A percentile compares a stretch with the other conserved stretches of the same genome.
phyloP scores from a whole-genome alignment of 1,140 invertebrate species.

The Acyrthosiphon pisum region DNA sequence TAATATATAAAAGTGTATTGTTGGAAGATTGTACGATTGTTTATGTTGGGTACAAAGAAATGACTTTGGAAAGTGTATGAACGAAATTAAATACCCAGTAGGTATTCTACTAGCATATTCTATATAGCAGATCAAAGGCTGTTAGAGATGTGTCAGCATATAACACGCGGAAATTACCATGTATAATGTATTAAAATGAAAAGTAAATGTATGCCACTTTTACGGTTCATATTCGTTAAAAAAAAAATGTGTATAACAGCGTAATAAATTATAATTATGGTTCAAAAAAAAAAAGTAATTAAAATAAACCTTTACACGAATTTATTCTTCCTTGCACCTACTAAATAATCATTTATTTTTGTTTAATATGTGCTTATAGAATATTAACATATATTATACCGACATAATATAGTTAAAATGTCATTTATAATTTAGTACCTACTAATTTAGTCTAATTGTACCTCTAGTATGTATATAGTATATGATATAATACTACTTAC shows the following conservation, averaged over 20 bases:
- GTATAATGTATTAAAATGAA: neutral
- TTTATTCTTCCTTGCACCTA: neutral
- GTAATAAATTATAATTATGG: constrained; percentile 1
- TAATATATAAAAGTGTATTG: neutral
- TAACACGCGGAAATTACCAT: neutral
- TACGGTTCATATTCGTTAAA: neutral
- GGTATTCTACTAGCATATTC: neutral
- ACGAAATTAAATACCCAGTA: neutral
- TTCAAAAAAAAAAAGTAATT: constrained; percentile 1
- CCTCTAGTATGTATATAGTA: too few relatives aligned
- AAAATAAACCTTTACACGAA: neutral
- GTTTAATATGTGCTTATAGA: neutral
- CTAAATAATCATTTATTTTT: neutral
- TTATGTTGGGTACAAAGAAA: neutral
- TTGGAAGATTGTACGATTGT: neutral
- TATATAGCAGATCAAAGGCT: neutral
- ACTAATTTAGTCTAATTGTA: too few relatives aligned
- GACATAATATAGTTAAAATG: neutral
- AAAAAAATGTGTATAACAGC: neutral
- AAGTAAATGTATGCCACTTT: neutral
- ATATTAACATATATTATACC: neutral
- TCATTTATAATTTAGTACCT: neutral
- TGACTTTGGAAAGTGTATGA: neutral
- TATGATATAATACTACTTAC: neutral
- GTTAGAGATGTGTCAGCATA: neutral